A percentile compares a stretch with the other conserved stretches of the same genome.
Evolutionary conservation across 1,140 invertebrate genomes (phyloP).

Genomic region (Penaeus indicus): DNA sequence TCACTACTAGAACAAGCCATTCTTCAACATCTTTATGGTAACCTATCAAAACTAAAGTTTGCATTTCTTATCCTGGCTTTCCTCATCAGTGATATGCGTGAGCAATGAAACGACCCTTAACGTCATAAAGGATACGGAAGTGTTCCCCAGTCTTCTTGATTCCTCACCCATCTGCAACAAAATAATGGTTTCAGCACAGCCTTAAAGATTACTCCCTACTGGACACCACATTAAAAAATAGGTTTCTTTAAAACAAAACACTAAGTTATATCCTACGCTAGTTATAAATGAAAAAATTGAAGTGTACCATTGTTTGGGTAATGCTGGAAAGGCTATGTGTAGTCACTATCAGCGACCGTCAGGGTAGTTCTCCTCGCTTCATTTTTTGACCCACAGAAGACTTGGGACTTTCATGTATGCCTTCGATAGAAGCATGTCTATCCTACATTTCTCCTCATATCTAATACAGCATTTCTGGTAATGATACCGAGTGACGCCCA

Average conservation of each 20-base stretch:
- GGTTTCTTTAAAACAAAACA: not conserved
- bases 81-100: constrained; percentile 96
- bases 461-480: too few relatives aligned
- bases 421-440: constrained; percentile 37
- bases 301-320: constrained; percentile 39
- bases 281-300: not conserved
- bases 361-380: constrained; percentile 32
- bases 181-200: not conserved
- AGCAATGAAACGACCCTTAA: constrained; percentile 97
- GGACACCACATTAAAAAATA: too few relatives aligned
- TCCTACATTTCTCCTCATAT: not conserved
- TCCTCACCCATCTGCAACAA: constrained; percentile 92
- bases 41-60: too few relatives aligned
- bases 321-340: constrained; percentile 13
- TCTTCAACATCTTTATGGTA: too few relatives aligned
- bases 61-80: constrained; percentile 86
- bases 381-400: constrained; percentile 30
- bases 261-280: not conserved
- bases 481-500: too few relatives aligned
- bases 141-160: constrained; percentile 98
- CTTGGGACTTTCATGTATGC: constrained; percentile 7
- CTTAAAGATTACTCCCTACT: not conserved
- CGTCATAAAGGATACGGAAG: constrained; percentile 98
- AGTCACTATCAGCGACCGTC: constrained; percentile 25
- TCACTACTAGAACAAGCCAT: too few relatives aligned